Evolutionary conservation across 2,888 invertebrate species (phyloP).

Genomic region (Dryomyza anilis): DNA sequence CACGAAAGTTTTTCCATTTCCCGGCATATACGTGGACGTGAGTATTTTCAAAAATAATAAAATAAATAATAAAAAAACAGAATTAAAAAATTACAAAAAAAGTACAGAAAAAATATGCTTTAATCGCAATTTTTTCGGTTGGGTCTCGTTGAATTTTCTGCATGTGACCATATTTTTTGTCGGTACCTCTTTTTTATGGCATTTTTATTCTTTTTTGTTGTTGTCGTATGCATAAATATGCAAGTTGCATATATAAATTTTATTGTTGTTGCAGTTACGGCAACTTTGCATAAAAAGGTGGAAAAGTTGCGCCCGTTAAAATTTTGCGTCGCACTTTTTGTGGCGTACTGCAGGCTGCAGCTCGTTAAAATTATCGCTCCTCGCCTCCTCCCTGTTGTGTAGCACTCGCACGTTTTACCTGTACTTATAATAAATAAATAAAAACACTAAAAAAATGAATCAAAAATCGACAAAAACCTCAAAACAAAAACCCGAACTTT

Average conservation of each 20-base stretch:
- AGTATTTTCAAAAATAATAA: too few relatives aligned
- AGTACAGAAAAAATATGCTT: too few relatives aligned
- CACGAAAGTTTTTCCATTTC: slow-evolving; percentile 74
- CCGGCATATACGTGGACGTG: slow-evolving; percentile 81
- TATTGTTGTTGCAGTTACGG: background rate
- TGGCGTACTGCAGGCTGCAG: too few relatives aligned
- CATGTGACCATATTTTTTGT: background rate
- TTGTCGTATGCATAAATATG: slow-evolving; percentile 26
- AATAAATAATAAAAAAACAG: slow-evolving; percentile 29
- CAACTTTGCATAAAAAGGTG: slow-evolving; percentile 7
- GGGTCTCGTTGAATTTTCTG: background rate
- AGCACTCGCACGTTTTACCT: too few relatives aligned
- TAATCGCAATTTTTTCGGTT: too few relatives aligned
- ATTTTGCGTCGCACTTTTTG: too few relatives aligned
- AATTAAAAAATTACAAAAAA: too few relatives aligned
- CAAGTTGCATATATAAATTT: slow-evolving; percentile 11
- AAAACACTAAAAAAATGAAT: too few relatives aligned
- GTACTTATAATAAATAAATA: too few relatives aligned
- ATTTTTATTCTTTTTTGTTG: background rate
- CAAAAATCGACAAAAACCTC: too few relatives aligned
- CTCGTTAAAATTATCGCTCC: too few relatives aligned
- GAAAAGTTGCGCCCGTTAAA: background rate
- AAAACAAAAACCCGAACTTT: background rate
- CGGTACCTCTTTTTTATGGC: background rate
- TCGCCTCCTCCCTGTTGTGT: too few relatives aligned